Evolutionary conservation across 1,140 invertebrate species (phyloP).

Genomic region (Fragariocoptes setiger): DNA sequence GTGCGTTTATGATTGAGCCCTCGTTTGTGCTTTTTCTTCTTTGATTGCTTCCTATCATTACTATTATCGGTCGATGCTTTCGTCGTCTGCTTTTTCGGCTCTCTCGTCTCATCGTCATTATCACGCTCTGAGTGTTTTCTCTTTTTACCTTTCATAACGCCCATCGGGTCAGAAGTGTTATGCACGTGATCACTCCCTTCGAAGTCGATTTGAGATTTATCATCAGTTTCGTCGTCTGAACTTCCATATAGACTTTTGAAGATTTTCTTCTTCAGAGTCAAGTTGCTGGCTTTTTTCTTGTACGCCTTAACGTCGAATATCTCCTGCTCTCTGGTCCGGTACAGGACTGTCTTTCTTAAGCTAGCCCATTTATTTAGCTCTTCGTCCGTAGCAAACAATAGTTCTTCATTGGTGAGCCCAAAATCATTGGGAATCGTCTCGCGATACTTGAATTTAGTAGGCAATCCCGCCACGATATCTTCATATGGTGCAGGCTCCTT

Average conservation of each 20-base stretch:
- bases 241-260: constrained; percentile 52
- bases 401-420: constrained; percentile 63
- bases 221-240: constrained; percentile 16
- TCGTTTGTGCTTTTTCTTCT: neutral
- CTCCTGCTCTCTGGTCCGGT: constrained; percentile 37
- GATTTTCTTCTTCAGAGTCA: constrained; percentile 40
- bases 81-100: neutral
- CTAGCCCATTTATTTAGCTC: constrained; percentile 83
- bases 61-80: neutral
- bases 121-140: neutral
- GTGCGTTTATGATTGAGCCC: neutral
- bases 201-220: constrained; percentile 13
- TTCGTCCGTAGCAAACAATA: constrained; percentile 55
- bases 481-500: constrained; percentile 61
- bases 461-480: constrained; percentile 49
- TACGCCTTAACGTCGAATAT: constrained; percentile 41
- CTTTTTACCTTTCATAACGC: neutral
- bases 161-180: no score
- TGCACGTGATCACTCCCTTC: constrained; percentile 4
- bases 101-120: neutral
- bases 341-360: constrained; percentile 51
- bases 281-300: constrained; percentile 34
- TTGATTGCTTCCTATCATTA: neutral
- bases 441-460: constrained; percentile 72
- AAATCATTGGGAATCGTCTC: constrained; percentile 53